Percentiles rank a stretch among this genome's conserved stretches.
phyloP scores from a whole-genome alignment of 2,888 invertebrate genomes.

The Neoscelio sp. region DNA sequence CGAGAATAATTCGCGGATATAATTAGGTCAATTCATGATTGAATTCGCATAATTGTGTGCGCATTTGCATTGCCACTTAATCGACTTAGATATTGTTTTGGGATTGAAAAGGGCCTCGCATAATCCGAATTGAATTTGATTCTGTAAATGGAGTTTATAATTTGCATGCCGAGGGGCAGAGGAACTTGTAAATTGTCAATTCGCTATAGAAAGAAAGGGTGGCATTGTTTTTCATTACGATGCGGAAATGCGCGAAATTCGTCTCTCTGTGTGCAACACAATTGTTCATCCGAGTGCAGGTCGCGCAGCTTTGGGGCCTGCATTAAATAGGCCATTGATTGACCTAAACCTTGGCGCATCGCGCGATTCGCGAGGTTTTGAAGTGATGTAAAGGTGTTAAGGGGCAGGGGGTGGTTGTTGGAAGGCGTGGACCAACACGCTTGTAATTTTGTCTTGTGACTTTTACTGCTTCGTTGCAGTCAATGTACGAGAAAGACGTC shows the following conservation, averaged over 20 bases:
- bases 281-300: constrained; percentile 27
- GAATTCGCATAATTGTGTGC: constrained; percentile 18
- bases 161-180: no score
- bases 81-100: no score
- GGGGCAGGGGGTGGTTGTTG: no score
- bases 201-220: no score
- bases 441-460: constrained; percentile 29
- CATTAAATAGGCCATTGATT: constrained; percentile 80
- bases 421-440: constrained; percentile 35
- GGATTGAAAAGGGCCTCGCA: neutral
- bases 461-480: constrained; percentile 44
- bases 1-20: constrained; percentile 24
- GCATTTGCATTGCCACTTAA: no score
- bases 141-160: neutral
- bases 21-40: constrained; percentile 48
- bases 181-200: no score
- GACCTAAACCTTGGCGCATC: constrained; percentile 74
- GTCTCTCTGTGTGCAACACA: neutral
- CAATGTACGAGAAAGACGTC: constrained; percentile 76
- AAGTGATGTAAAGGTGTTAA: no score
- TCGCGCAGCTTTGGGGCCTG: constrained; percentile 68
- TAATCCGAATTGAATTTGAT: constrained; percentile 12
- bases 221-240: constrained; percentile 3
- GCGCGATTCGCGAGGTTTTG: constrained; percentile 29
- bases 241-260: constrained; percentile 19